A percentile compares a stretch with the other conserved stretches of the same genome.
These are phyloP conservation scores for Pectinophora gossypiella DNA, from an alignment of 1,140 invertebrate genomes.

Conservation along the genomic window DNA sequence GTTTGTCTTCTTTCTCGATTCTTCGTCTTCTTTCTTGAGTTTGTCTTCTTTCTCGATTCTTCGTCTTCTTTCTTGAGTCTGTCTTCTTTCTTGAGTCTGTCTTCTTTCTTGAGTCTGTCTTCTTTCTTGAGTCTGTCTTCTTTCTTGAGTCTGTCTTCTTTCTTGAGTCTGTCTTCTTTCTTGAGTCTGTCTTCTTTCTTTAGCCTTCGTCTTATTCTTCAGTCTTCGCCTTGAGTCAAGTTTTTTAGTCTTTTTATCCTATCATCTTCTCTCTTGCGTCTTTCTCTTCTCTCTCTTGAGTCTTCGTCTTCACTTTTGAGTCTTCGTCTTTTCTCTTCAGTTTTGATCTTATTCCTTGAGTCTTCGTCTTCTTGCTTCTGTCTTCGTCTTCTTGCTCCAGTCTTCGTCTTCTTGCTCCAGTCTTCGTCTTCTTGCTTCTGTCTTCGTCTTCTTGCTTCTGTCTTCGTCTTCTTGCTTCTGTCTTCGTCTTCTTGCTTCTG, in stretches of 20 bases:
- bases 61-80: slow-evolving; percentile 1
- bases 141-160: slow-evolving; percentile 7
- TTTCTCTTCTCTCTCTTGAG: not conserved
- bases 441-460: not conserved
- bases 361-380: slow-evolving; percentile 6
- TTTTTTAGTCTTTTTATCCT: no score
- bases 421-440: no score
- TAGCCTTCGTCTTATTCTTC: not conserved
- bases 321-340: not conserved
- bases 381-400: no score
- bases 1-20: slow-evolving; percentile 6
- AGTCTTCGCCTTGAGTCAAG: no score
- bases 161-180: slow-evolving; percentile 5
- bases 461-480: not conserved
- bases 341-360: slow-evolving; percentile 7
- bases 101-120: not conserved
- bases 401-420: not conserved
- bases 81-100: slow-evolving; percentile 10
- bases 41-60: not conserved
- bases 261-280: not conserved
- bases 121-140: not conserved
- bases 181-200: not conserved
- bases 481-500: not conserved
- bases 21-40: slow-evolving; percentile 8
- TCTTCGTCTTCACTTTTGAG: not conserved